Evolutionary conservation across 2,113 vertebrate genomes (phyloP).

Genomic region (Camelus dromedarius): DNA sequence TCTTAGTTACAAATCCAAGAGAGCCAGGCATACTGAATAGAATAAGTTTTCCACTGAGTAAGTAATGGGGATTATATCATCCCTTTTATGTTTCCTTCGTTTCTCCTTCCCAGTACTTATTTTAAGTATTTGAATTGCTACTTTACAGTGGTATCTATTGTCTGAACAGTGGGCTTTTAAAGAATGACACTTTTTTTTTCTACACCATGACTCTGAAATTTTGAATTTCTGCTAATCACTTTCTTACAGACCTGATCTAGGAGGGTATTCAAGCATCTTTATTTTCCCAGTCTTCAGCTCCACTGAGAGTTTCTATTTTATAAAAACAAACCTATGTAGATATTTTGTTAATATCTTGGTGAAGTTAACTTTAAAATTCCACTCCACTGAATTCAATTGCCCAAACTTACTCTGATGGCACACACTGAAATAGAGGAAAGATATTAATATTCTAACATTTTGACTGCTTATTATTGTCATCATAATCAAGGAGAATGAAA

Average conservation of each 20-base stretch:
- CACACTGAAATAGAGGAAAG: not conserved
- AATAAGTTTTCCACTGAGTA: conserved; percentile 1
- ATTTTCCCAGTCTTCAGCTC: conserved; percentile 59
- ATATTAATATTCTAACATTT: not conserved
- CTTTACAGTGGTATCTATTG: not conserved
- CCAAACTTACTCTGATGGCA: not conserved
- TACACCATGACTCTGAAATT: not conserved
- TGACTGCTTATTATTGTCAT: not conserved
- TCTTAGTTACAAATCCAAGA: not conserved
- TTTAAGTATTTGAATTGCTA: conserved; percentile 40
- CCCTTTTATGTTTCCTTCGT: not conserved
- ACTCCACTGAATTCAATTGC: not conserved
- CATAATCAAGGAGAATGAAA: not conserved
- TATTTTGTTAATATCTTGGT: not conserved
- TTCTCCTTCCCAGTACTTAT: conserved; percentile 26
- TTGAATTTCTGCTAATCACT: not conserved
- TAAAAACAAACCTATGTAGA: conserved; percentile 35
- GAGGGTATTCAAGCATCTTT: conserved; percentile 50
- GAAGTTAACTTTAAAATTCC: not conserved
- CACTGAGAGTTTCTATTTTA: conserved; percentile 68
- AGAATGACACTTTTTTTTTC: not conserved
- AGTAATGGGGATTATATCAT: not conserved
- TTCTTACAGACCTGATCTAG: not conserved
- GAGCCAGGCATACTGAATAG: not conserved
- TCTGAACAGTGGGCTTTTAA: not conserved